A percentile compares a stretch with the other conserved stretches of the same genome.
These are phyloP conservation scores for Stenotaenia linearis DNA, from an alignment of 2,888 invertebrate genomes.

Conservation along the genomic window DNA sequence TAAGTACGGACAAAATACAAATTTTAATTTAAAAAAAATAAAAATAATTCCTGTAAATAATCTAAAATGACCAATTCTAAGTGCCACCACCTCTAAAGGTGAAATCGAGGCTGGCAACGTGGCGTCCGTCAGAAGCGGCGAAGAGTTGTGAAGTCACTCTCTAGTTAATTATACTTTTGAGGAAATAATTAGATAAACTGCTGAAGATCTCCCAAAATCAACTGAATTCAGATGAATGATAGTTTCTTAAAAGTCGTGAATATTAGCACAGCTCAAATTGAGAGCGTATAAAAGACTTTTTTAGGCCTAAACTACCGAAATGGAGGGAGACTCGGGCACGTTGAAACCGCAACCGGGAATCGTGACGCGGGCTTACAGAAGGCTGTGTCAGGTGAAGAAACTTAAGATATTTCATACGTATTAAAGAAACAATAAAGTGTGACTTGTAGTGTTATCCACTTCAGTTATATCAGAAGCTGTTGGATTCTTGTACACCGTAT, in stretches of 20 bases:
- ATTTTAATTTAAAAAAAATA: neutral
- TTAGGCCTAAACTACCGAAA: constrained; percentile 8
- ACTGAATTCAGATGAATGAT: neutral
- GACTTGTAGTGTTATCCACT: constrained; percentile 37
- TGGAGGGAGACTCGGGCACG: constrained; percentile 29
- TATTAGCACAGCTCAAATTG: neutral
- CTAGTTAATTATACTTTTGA: neutral
- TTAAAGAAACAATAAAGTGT: neutral
- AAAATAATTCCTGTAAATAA: too few relatives aligned
- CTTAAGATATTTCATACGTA: neutral
- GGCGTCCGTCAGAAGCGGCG: neutral
- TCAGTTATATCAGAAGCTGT: constrained; percentile 72
- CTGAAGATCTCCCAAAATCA: neutral
- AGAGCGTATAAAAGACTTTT: neutral
- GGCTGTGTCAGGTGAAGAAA: constrained; percentile 21
- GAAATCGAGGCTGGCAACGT: constrained; percentile 31
- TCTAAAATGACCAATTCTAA: neutral
- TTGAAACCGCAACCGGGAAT: constrained; percentile 29
- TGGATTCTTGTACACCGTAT: constrained; percentile 83
- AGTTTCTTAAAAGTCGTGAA: neutral
- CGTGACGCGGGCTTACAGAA: constrained; percentile 5
- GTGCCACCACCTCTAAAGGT: neutral
- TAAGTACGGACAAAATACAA: neutral
- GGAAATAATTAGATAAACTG: neutral
- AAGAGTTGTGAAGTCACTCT: neutral